Evolutionary conservation across 1,140 invertebrate genomes (phyloP).

Genomic region (Proales similis): DNA sequence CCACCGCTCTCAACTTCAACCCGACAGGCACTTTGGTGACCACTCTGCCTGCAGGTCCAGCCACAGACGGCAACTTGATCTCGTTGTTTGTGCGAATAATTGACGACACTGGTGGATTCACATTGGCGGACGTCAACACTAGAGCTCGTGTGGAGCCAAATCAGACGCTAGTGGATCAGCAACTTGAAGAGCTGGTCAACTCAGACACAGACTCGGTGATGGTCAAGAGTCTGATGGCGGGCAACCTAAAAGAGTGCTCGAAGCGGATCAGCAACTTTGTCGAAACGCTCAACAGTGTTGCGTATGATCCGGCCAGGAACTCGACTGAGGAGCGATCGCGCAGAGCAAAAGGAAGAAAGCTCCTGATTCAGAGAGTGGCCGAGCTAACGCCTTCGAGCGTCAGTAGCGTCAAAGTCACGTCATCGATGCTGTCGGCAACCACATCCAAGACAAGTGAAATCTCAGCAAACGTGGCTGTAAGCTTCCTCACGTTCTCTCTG

Average conservation of each 20-base stretch:
- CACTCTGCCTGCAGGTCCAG: conserved; percentile 13
- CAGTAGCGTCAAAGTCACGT: conserved; percentile 7
- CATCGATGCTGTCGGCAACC: conserved; percentile 1
- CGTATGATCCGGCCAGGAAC: neutral
- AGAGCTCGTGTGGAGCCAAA: neutral
- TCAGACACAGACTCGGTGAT: neutral
- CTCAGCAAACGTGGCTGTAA: too few relatives aligned
- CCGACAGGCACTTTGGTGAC: neutral
- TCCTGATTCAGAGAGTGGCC: neutral
- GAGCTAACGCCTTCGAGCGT: neutral
- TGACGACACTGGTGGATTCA: conserved; percentile 23
- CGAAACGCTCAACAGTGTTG: neutral
- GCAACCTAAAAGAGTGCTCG: conserved; percentile 3
- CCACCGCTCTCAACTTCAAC: neutral
- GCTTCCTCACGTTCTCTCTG: too few relatives aligned
- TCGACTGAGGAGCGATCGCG: neutral
- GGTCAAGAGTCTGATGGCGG: neutral
- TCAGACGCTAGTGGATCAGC: too few relatives aligned
- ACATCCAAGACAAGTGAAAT: conserved; percentile 3
- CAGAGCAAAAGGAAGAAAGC: conserved; percentile 1
- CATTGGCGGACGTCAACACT: neutral
- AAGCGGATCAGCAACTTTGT: neutral
- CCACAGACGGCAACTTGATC: conserved; percentile 12
- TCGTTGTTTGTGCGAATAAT: conserved; percentile 26
- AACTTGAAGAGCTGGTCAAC: too few relatives aligned